Conservation (phyloP, 53 echinoderm and acorn worm genomes). For the Crossaster papposus region DNA sequence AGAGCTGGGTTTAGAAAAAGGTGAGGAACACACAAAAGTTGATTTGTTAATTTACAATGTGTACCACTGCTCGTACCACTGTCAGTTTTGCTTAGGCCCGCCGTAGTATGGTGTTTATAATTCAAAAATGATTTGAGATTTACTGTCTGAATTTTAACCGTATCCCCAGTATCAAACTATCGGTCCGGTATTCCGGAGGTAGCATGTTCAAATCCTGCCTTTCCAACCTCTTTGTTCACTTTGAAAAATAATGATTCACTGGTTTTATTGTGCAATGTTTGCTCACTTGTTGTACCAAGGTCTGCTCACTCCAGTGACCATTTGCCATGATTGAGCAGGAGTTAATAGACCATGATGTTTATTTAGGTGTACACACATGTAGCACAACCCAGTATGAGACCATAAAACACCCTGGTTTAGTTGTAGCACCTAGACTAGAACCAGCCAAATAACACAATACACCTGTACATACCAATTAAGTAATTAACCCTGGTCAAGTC, state of each 20-base stretch:
- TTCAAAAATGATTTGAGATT: no score
- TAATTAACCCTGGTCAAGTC: slow-evolving; percentile 8
- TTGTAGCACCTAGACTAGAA: slow-evolving; percentile 30
- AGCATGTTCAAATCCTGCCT: no score
- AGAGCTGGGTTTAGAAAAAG: neutral
- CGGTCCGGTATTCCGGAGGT: no score
- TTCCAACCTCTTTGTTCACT: no score
- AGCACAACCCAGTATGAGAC: neutral
- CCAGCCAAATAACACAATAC: neutral
- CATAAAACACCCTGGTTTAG: neutral
- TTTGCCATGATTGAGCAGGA: slow-evolving; percentile 41
- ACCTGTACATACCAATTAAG: slow-evolving; percentile 10
- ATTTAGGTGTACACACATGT: slow-evolving; percentile 28
- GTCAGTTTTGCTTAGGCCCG: neutral
- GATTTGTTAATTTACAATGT: neutral
- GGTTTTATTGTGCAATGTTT: neutral
- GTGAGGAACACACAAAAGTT: no score
- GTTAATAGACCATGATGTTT: slow-evolving; percentile 10
- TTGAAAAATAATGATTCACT: neutral
- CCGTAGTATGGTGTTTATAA: no score
- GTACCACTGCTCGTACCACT: neutral
- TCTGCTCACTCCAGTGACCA: neutral
- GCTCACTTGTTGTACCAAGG: slow-evolving; percentile 13
- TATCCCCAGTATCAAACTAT: no score
- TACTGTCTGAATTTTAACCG: no score